Evolutionary conservation across 2,888 invertebrate species (phyloP).

Genomic region (Mylabris sibirica): DNA sequence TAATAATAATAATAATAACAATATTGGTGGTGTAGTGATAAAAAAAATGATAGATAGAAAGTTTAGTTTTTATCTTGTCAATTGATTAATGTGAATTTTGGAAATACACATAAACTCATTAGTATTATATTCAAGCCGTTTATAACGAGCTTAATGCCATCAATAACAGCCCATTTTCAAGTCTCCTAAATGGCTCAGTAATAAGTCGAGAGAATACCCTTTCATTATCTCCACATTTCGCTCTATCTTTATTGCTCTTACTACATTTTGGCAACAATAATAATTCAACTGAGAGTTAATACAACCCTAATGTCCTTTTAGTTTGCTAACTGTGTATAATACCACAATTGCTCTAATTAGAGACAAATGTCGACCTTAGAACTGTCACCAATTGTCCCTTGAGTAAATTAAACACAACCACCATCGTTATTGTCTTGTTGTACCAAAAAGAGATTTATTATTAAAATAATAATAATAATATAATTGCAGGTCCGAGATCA

Average conservation of each 20-base stretch:
- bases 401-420: conserved; percentile 15
- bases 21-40: not conserved
- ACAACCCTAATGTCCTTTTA: conserved; percentile 54
- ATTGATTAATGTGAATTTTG: conserved; percentile 12
- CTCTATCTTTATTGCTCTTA: conserved; percentile 33
- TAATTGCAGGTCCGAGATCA: conserved; percentile 67
- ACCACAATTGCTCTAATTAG: conserved; percentile 60
- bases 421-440: not conserved
- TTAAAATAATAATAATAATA: no score
- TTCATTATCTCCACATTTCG: conserved; percentile 34
- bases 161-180: conserved; percentile 40
- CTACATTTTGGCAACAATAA: conserved; percentile 9
- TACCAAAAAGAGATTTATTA: no score
- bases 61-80: not conserved
- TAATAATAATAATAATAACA: not conserved
- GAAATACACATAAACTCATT: conserved; percentile 35
- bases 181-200: conserved; percentile 49
- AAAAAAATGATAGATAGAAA: not conserved
- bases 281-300: conserved; percentile 51
- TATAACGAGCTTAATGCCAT: conserved; percentile 40
- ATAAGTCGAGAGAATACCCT: conserved; percentile 38
- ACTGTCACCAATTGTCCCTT: conserved; percentile 31
- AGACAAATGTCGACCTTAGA: conserved; percentile 53
- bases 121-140: conserved; percentile 39
- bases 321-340: conserved; percentile 47